These are phyloP conservation scores for Bradysia coprophila DNA, from an alignment of 1,140 invertebrate genomes.

Conservation along the genomic window DNA sequence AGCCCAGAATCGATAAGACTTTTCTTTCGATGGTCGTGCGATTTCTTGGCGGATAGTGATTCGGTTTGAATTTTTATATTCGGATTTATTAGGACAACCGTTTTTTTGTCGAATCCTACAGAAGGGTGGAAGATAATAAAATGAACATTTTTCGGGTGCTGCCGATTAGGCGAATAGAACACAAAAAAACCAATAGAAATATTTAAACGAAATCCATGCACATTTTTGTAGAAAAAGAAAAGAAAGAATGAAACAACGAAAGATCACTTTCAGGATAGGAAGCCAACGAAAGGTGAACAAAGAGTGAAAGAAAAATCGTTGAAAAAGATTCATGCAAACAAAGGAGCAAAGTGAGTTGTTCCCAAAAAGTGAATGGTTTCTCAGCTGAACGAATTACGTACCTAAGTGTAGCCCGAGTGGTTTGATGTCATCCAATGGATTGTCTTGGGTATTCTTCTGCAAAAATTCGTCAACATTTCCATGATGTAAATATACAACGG, in stretches of 20 bases:
- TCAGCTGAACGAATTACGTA: background rate
- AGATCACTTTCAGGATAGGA: background rate
- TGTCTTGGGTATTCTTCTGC: background rate
- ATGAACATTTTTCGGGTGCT: background rate
- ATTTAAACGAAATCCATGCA: background rate
- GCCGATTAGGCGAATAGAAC: background rate
- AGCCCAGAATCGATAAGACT: slow-evolving; percentile 4
- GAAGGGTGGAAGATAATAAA: background rate
- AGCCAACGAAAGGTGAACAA: background rate
- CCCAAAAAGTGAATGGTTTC: background rate
- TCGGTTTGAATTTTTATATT: slow-evolving; percentile 4
- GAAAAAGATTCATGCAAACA: background rate
- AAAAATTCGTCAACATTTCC: background rate
- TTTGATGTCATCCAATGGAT: background rate
- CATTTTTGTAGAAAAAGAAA: background rate
- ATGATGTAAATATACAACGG: background rate
- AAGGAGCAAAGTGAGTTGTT: background rate
- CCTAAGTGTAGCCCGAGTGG: slow-evolving; percentile 2
- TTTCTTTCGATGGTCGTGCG: background rate
- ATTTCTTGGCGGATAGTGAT: background rate
- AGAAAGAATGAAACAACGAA: background rate
- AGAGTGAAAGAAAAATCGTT: background rate
- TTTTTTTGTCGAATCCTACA: slow-evolving; percentile 1
- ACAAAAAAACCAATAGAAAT: no score
- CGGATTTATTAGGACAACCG: slow-evolving; percentile 1